Conservation (phyloP, 2,113 vertebrate species). For the Dromiciops gliroides region DNA sequence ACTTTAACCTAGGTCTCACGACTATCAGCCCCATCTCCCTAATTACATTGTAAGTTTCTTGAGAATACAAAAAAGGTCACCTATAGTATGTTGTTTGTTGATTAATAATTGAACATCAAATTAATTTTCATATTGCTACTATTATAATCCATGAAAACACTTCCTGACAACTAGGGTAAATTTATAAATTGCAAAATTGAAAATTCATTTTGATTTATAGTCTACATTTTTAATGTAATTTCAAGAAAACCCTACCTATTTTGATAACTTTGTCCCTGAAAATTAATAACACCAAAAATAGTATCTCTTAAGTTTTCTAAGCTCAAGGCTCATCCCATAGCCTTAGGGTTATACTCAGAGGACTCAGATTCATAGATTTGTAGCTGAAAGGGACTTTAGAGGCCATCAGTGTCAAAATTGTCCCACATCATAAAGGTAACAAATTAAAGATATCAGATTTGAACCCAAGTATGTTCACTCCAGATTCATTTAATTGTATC, state of each 20-base stretch:
- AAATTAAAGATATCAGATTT: too few species aligned
- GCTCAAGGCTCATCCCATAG: neutral
- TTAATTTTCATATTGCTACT: neutral
- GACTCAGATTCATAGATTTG: neutral
- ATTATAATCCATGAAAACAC: neutral
- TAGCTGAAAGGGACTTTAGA: neutral
- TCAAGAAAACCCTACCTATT: neutral
- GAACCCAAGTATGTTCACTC: too few species aligned
- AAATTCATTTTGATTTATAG: neutral
- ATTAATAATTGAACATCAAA: neutral
- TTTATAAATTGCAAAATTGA: neutral
- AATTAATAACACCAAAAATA: neutral
- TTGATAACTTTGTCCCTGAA: neutral
- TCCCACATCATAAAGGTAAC: too few species aligned
- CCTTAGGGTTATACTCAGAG: neutral
- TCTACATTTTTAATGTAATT: neutral
- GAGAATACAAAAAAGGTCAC: neutral
- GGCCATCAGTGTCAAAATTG: too few species aligned
- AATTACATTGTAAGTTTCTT: neutral
- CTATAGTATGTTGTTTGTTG: neutral
- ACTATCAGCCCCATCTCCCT: neutral
- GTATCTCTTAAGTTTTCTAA: neutral
- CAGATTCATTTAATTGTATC: too few species aligned
- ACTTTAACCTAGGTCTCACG: neutral
- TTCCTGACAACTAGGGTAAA: neutral